Evolutionary conservation across 2,888 invertebrate species (phyloP), one percentile per base, ranked within the genome.

Genomic region (Agrenia bidenticulata): DNA sequence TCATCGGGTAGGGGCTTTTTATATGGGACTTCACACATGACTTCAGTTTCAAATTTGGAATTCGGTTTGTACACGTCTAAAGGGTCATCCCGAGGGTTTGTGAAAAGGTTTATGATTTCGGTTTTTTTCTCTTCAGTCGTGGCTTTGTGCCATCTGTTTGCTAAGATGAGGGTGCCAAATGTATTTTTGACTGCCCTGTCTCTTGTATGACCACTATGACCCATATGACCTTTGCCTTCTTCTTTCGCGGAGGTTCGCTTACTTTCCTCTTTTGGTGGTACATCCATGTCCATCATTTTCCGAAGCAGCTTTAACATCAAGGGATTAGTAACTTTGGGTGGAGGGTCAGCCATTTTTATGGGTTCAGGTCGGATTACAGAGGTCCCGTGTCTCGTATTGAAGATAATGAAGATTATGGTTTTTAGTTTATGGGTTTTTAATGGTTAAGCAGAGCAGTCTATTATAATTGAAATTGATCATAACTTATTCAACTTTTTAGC

Each of bases 51-150:
- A 1, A 27, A 26, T 49, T 64, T 57, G 1, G 73, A 66, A 41
- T 64, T 70, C 11, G 68, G 70, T 50, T 73, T 73, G 50, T 56
- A 73, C 15, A 59, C 41, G 49, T 73, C 70, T 1, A 19, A 15
- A 11, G 68, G 68, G 42, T 73, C 70, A 57, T 73, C 63, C 55
- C 73, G 45, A 13, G 63, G 70, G 21, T 66, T 59, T 1, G 61
- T 60, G 21, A 67, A 67, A 19, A 64, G 51, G 5, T 58, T 42
- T 13, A 49, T 26, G 19, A 67, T 61, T 45, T 58, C 61, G 32
- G 39, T 24, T 2, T 64, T 26, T 2, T 60, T 59, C 5, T 67
- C 67, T 2, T 27, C 61, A 1, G 58, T 61, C 17, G 64, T 23
- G 42, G 17, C 42, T 42, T 27, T 64, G 13, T 64, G 64, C 63